Conservation (phyloP, 2,113 vertebrate species). For the Crotalus viridis region DNA sequence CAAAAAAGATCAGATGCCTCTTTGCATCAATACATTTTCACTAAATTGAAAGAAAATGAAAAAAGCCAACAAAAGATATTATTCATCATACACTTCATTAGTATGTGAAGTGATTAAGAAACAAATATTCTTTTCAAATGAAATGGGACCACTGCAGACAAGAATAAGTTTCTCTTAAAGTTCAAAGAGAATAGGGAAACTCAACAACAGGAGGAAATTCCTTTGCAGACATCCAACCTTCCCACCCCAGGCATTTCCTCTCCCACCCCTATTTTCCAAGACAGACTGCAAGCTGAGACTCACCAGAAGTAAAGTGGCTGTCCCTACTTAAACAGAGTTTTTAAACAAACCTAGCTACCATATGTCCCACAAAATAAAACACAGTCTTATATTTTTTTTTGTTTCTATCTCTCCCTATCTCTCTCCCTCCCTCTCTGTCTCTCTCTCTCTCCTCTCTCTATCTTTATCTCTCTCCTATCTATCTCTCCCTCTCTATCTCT, state of each 20-base stretch:
- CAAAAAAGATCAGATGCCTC: background rate
- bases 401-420: no score
- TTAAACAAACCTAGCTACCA: background rate
- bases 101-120: background rate
- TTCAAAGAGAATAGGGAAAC: background rate
- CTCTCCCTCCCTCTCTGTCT: no score
- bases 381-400: no score
- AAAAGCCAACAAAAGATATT: background rate
- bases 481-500: no score
- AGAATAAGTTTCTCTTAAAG: background rate
- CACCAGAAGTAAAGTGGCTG: background rate
- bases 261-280: background rate
- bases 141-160: background rate
- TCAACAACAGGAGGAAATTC: background rate
- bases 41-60: background rate
- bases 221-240: background rate
- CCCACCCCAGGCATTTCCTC: background rate
- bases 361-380: no score
- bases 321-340: background rate
- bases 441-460: no score
- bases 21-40: background rate
- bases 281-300: background rate
- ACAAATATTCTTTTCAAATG: background rate
- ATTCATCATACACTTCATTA: background rate
- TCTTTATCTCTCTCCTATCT: no score